Evolutionary conservation across 2,888 invertebrate species (phyloP).

Genomic region (Conistra vaccinii): DNA sequence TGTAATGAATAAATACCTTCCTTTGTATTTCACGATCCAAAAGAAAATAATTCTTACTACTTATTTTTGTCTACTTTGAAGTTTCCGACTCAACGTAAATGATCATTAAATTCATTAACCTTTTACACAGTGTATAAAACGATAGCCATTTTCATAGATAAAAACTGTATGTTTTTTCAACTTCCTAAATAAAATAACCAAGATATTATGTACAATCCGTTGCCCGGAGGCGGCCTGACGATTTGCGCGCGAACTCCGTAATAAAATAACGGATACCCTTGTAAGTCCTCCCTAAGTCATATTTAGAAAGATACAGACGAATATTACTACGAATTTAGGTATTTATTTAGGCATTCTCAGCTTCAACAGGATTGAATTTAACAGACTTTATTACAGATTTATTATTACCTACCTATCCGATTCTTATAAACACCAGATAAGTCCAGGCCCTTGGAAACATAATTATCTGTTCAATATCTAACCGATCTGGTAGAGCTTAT

Average conservation of each 20-base stretch:
- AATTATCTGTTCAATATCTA: neutral
- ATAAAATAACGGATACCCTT: conserved; percentile 42
- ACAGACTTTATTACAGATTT: neutral
- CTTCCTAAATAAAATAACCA: conserved; percentile 10
- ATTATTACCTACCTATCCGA: neutral
- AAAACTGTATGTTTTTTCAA: neutral
- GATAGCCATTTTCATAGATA: neutral
- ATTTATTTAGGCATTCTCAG: conserved; percentile 8
- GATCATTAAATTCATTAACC: neutral
- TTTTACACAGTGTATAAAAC: neutral
- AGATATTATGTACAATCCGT: conserved; percentile 3
- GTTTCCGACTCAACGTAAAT: neutral
- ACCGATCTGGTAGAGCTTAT: neutral
- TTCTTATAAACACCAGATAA: neutral
- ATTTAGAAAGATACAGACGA: conserved; percentile 27
- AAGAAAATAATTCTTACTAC: conserved; percentile 5
- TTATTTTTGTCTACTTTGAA: conserved; percentile 7
- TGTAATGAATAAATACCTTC: neutral
- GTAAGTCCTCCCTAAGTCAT: conserved; percentile 45
- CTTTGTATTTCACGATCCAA: conserved; percentile 6
- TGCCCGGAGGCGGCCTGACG: conserved; percentile 24
- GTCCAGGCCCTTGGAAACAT: neutral
- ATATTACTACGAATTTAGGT: conserved; percentile 15
- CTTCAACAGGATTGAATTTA: neutral
- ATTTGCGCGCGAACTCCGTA: conserved; percentile 23